Evolutionary conservation across 2,888 invertebrate genomes (phyloP).

Genomic region (Tuberolachnus salignus): DNA sequence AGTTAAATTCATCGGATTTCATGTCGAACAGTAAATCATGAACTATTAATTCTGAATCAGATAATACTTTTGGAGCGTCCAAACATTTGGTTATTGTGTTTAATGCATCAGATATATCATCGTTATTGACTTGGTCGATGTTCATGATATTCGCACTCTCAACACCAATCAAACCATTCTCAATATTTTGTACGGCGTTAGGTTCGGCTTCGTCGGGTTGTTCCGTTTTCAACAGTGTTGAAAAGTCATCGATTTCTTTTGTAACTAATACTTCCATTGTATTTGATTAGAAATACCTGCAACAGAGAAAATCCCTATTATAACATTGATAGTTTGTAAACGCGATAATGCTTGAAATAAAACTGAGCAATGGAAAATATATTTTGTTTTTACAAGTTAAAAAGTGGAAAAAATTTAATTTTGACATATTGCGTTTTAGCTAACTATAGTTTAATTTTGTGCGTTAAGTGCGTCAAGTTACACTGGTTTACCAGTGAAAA

Average conservation of each 20-base stretch:
- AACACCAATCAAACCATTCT: neutral
- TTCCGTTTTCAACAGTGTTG: neutral
- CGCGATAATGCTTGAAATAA: neutral
- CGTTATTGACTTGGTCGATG: neutral
- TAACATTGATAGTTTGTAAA: neutral
- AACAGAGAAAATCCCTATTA: neutral
- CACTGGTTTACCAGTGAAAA: no score
- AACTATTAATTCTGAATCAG: conserved; percentile 28
- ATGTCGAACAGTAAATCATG: conserved; percentile 23
- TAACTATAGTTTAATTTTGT: no score
- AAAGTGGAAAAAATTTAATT: no score
- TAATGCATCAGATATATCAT: neutral
- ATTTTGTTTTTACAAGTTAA: no score
- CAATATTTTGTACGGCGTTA: neutral
- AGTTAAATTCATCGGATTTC: conserved; percentile 18
- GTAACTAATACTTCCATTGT: conserved; percentile 30
- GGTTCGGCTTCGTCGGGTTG: neutral
- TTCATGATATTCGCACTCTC: neutral
- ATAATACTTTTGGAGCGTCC: neutral
- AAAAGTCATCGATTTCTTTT: conserved; percentile 19
- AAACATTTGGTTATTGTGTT: neutral
- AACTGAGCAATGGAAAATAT: no score
- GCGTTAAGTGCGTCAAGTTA: no score
- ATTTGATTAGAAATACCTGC: conserved; percentile 11
- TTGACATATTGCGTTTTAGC: no score